A percentile compares a stretch with the other conserved stretches of the same genome.
Evolutionary conservation across 2,797 vertebrate genomes (phyloP).

Genomic region (Ataeniobius toweri): DNA sequence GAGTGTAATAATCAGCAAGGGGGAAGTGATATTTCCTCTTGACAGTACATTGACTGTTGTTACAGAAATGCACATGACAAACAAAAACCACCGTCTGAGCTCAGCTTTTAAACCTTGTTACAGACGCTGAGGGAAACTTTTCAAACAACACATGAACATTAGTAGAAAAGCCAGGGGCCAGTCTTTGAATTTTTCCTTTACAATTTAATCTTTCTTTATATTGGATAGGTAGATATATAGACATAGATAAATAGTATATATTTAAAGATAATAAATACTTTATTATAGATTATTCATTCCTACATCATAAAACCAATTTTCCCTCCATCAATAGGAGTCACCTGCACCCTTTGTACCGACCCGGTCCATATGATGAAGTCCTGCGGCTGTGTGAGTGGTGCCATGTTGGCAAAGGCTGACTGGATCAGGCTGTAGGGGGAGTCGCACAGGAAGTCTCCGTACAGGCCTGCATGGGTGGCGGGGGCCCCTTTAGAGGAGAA

Average conservation of each 20-base stretch:
- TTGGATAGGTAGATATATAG: background rate
- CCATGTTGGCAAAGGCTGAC: conserved; percentile 90
- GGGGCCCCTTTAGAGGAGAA: conserved; percentile 91
- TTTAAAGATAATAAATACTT: background rate
- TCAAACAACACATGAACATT: background rate
- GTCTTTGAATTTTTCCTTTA: background rate
- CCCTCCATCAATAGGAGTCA: background rate
- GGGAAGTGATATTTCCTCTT: conserved; percentile 26
- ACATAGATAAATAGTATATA: background rate
- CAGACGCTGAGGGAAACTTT: background rate
- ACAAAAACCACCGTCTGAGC: background rate
- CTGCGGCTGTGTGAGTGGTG: conserved; percentile 75
- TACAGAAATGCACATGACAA: background rate
- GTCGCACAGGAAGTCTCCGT: conserved; percentile 92
- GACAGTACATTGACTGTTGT: background rate
- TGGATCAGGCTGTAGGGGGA: conserved; percentile 93
- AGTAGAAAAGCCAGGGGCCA: background rate
- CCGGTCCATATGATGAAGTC: conserved; percentile 97
- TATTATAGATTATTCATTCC: background rate
- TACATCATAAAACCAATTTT: background rate
- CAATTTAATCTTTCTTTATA: background rate
- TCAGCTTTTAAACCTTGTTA: background rate
- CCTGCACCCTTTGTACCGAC: conserved; percentile 36
- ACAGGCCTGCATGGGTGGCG: conserved; percentile 85
- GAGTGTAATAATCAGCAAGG: background rate